Evolutionary conservation across 2,797 vertebrate genomes (phyloP), one percentile per base, ranked within the genome.

Genomic region (Sphenopsis melanotis): DNA sequence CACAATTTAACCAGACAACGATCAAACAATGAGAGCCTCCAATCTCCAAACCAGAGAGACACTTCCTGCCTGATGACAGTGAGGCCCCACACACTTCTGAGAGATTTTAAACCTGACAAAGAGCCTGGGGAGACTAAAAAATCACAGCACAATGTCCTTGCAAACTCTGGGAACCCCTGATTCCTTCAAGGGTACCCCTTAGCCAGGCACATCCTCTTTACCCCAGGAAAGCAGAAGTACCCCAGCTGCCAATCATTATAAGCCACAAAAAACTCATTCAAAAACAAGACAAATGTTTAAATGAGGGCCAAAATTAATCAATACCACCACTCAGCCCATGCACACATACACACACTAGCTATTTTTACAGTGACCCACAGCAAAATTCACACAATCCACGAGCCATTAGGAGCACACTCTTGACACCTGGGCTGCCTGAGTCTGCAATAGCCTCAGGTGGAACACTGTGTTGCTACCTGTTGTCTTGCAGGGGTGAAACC

Each of bases 301-400:
- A 65, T 41, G 53, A 70, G 44, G 32, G 68, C 70, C 82, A 77
- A 94, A 92, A 95, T 63, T 90, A 84, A 64, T 68, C 80, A 86
- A 74, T 70, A 56, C 8, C 55, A 78, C 29, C 74, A 29, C 18
- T 56, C 72, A 63, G 34, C 39, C 65, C 74, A 34, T n/a, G 7
- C 3, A 4, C 60, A 64, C 69, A 36, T 83, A 85, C 87, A 64
- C 39, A 71, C 64, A 81, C 49, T 75, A 83, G 59, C 75, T 96
- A 76, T 94, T 96, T 96, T 95, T 93, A 93, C 90, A 95, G 87
- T 1, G 3, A 91, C 44, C 90, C 72, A 72, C 65, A 93, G 83
- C 42, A 93, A 93, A 96, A 93, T 68, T 87, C 93, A 81, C 49
- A 80, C 82, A 90, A 92, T 71, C 66, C 29, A 63, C 9, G 20